Percentiles rank a stretch among this genome's conserved stretches.
These are phyloP conservation scores for Drosophila acutilabella DNA, from an alignment of 2,888 invertebrate genomes.

Conservation along the genomic window DNA sequence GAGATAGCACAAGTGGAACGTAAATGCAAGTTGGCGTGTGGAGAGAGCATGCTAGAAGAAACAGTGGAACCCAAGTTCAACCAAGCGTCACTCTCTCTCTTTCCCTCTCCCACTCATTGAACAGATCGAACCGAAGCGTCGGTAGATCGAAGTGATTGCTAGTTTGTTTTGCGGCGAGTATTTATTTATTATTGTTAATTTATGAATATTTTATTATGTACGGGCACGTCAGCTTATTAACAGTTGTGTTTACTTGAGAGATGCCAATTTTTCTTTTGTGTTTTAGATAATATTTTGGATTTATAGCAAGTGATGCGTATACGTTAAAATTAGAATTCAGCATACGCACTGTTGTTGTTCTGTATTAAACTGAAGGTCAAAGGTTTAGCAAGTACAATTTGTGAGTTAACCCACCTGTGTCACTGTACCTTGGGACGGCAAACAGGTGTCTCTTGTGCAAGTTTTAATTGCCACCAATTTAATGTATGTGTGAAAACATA, in stretches of 20 bases:
- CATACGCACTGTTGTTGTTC: slow-evolving; percentile 34
- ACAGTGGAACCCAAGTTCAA: slow-evolving; percentile 24
- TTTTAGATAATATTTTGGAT: slow-evolving; percentile 19
- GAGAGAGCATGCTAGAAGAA: slow-evolving; percentile 9
- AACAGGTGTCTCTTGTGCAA: background rate
- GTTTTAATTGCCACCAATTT: slow-evolving; percentile 7
- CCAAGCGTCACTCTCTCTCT: slow-evolving; percentile 6
- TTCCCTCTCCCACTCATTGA: background rate
- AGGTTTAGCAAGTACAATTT: background rate
- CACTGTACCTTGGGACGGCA: background rate
- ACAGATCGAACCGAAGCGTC: slow-evolving; percentile 25
- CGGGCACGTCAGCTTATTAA: slow-evolving; percentile 37
- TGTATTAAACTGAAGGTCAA: background rate
- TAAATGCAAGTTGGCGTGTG: slow-evolving; percentile 1
- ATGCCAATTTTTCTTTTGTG: slow-evolving; percentile 3
- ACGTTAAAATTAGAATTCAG: slow-evolving; percentile 4
- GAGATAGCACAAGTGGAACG: slow-evolving; percentile 28
- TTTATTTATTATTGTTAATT: slow-evolving; percentile 60
- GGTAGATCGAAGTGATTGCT: slow-evolving; percentile 31
- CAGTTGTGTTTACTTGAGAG: slow-evolving; percentile 41
- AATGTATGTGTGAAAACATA: slow-evolving; percentile 6
- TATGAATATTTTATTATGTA: slow-evolving; percentile 51
- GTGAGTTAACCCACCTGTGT: background rate
- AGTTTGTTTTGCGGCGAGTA: slow-evolving; percentile 26
- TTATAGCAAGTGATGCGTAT: slow-evolving; percentile 28